Base-by-base conservation (phyloP, 2,797 vertebrate genomes). In the Lagocephalus sceleratus region DNA sequence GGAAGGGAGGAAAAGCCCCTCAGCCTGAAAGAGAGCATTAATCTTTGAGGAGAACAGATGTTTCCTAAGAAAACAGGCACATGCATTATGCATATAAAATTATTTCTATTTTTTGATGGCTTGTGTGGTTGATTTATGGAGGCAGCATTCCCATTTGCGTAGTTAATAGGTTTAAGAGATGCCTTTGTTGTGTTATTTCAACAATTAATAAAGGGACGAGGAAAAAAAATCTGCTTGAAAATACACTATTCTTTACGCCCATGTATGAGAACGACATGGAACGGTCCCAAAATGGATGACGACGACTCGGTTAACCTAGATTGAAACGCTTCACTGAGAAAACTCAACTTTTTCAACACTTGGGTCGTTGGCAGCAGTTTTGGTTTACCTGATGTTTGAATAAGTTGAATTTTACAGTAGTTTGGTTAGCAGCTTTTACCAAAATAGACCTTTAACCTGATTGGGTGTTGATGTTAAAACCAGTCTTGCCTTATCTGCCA, bases 21-120 rank as follows among this genome's bases (percentile, higher is more conserved):
- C 42, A 47, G 65, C 84, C 80, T 42, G 83, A 90, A 91, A 88
- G 64, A 62, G 69, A 88, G 88, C 90, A 87, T 93, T 92, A 78
- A 88, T 82, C 87, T 91, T 76, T 82, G 74, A 90, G 87, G 85
- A 78, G 92, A 94, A 91, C 93, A 93, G 92, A 94, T 94, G 92
- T 92, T 92, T 82, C 84, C 68, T 14, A 71, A 79, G 91, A 82
- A 92, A 93, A 92, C 88, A 91, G 76, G 86, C 88, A 56, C 91
- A 91, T 94, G 87, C 85, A 92, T 94, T 93, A 93, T 94, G 90
- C 91, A 94, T 91, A 83, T 89, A 86, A 90, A 93, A 91, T 91
- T 63, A 91, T 92, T 89, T 91, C 89, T 87, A 77, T 92, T 93
- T 42, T 42, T 93, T 92, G 91, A 90, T 91, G 88, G 88, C 32